Conservation (phyloP, 2,113 vertebrate species). For the Rhegmatorhina hoffmannsi region DNA sequence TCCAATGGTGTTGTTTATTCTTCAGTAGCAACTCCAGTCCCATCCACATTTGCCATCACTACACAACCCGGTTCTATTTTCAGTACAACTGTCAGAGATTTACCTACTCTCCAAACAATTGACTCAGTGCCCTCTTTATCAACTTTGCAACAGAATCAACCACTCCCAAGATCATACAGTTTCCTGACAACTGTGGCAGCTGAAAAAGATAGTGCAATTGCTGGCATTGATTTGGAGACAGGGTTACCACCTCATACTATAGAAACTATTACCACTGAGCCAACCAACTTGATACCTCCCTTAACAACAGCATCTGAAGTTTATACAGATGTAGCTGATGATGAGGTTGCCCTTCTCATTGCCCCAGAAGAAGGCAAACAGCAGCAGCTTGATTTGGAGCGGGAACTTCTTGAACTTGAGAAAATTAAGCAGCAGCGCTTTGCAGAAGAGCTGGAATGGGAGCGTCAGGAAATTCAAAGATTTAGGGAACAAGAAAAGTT, state of each 20-base stretch:
- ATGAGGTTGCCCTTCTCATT: constrained; percentile 86
- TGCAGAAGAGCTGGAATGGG: constrained; percentile 97
- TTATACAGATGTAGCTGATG: constrained; percentile 87
- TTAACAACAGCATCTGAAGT: constrained; percentile 87
- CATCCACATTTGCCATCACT: constrained; percentile 93
- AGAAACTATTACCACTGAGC: constrained; percentile 81
- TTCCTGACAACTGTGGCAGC: constrained; percentile 83
- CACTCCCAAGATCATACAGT: constrained; percentile 84
- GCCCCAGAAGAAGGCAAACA: constrained; percentile 92
- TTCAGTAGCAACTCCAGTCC: constrained; percentile 88
- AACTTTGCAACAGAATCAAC: constrained; percentile 81
- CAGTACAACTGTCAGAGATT: constrained; percentile 82
- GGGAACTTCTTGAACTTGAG: constrained; percentile 94
- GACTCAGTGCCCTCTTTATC: constrained; percentile 88
- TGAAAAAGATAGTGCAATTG: constrained; percentile 75
- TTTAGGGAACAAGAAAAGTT: constrained; percentile 96
- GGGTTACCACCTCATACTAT: constrained; percentile 75
- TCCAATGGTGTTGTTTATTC: constrained; percentile 95
- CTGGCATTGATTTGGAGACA: constrained; percentile 79
- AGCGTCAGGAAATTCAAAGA: constrained; percentile 96
- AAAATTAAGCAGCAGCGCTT: constrained; percentile 96
- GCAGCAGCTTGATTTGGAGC: constrained; percentile 91
- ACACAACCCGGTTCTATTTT: constrained; percentile 97
- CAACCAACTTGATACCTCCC: constrained; percentile 76
- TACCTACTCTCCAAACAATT: constrained; percentile 86